Base-by-base conservation (phyloP, 2,888 invertebrate species). In the Tenthredo distinguenda region DNA sequence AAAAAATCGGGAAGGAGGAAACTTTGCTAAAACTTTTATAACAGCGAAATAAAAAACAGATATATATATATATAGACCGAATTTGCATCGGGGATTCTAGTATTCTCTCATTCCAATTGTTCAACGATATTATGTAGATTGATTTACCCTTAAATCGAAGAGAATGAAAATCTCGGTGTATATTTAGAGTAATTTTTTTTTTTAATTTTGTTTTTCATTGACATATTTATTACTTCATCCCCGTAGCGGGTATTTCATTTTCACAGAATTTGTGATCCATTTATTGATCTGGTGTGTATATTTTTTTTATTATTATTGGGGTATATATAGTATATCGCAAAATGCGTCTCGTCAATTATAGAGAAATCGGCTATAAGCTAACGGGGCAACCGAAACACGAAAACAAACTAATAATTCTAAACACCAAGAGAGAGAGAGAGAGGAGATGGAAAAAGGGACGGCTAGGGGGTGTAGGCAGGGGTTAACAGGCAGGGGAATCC, bases 11-110 rank as follows among this genome's bases (percentile, higher is more conserved):
- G 58, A 10, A 18, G 40, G 21, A 62, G 18, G 55, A 55, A 86
- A 86, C 81, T 86, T 86, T 74, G 74, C 31, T 81, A 43, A 76
- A 87, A 88, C 86, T 88, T 86, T 81, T 84, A 50, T 40, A 90
- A 90, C 89, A 88, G 87, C 88, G 89, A 90, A 90, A 91, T 91
- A 90, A 91, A 90, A 90, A 88, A 90, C 88, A 87, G 88, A 86
- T 85, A 77, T 26, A 26, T 26, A 26, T 26, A 26, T 26, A 26
- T 77, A 74, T 74, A 87, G 37, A 58, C 84, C 77, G 85, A 87
- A 91, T 90, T 91, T 91, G 88, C 91, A 91, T 91, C 86, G 88
- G 85, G 21, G 10, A 74, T 43, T 74, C 88, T 87, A 86, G 85
- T 50, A 86, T 47, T 15, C n/a, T 50, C 62, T 50, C 21, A 26